Evolutionary conservation across 1,140 invertebrate species (phyloP).

Genomic region (Platyscapa corneri): DNA sequence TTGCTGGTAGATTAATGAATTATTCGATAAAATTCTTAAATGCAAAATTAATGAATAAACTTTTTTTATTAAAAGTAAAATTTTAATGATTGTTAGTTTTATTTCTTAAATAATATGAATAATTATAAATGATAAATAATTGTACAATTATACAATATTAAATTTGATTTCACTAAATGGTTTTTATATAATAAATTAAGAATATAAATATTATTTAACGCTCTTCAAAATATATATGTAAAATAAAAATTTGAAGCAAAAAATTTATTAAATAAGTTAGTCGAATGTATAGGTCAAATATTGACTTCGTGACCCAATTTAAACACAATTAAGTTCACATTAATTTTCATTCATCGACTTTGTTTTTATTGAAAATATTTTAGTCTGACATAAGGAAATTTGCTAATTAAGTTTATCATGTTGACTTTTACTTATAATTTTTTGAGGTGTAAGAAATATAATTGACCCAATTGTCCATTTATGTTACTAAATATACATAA

Average conservation of each 20-base stretch:
- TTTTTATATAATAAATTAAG: too few species aligned
- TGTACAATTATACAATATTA: too few species aligned
- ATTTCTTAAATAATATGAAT: too few species aligned
- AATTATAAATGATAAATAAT: too few species aligned
- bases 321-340: background rate
- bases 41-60: background rate
- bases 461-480: background rate
- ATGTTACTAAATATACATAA: background rate
- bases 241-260: too few species aligned
- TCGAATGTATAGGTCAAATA: background rate
- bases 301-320: background rate
- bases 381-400: background rate
- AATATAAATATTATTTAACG: too few species aligned
- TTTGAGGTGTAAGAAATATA: background rate
- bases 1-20: background rate
- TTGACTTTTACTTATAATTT: background rate
- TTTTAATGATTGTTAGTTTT: too few species aligned
- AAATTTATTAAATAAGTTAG: background rate
- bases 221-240: too few species aligned
- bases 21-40: background rate
- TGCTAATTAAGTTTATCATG: background rate
- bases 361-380: background rate
- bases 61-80: background rate
- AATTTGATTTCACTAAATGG: too few species aligned
- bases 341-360: background rate